These are phyloP conservation scores for Lithodes maja DNA, from an alignment of 2,888 invertebrate genomes.

Conservation along the genomic window DNA sequence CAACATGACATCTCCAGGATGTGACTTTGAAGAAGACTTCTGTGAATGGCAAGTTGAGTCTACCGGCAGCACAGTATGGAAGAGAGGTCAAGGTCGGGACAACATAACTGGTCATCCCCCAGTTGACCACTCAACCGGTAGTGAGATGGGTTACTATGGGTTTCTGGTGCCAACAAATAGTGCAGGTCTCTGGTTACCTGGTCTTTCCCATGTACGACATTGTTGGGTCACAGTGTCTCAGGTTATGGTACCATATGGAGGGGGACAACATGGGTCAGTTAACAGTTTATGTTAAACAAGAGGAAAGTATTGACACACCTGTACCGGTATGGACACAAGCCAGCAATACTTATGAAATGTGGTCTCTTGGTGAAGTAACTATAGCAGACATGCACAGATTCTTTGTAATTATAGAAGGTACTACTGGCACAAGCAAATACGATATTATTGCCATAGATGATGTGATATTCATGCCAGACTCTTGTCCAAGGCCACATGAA, in stretches of 20 bases:
- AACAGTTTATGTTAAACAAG: slow-evolving; percentile 31
- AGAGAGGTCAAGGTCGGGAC: slow-evolving; percentile 37
- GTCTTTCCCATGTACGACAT: slow-evolving; percentile 36
- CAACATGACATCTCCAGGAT: background rate
- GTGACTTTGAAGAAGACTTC: slow-evolving; percentile 60
- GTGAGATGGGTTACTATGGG: slow-evolving; percentile 40
- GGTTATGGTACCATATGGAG: slow-evolving; percentile 57
- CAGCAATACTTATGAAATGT: slow-evolving; percentile 43
- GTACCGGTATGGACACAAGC: slow-evolving; percentile 29
- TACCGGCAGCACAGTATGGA: slow-evolving; percentile 34
- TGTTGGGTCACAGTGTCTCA: slow-evolving; percentile 51
- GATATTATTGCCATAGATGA: slow-evolving; percentile 60
- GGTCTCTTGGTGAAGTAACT: slow-evolving; percentile 44
- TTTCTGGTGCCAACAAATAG: slow-evolving; percentile 22
- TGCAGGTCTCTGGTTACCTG: slow-evolving; percentile 24
- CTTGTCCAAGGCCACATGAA: slow-evolving; percentile 32
- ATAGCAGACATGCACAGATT: slow-evolving; percentile 26
- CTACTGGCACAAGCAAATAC: slow-evolving; percentile 30
- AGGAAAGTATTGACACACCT: background rate
- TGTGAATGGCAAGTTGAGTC: slow-evolving; percentile 35
- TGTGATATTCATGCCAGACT: slow-evolving; percentile 44
- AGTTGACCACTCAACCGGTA: slow-evolving; percentile 46
- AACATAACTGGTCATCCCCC: slow-evolving; percentile 33
- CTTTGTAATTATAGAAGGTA: slow-evolving; percentile 33
- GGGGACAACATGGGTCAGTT: slow-evolving; percentile 48